Evolutionary conservation across 1,140 invertebrate genomes (phyloP).

Genomic region (Chionoecetes opilio): DNA sequence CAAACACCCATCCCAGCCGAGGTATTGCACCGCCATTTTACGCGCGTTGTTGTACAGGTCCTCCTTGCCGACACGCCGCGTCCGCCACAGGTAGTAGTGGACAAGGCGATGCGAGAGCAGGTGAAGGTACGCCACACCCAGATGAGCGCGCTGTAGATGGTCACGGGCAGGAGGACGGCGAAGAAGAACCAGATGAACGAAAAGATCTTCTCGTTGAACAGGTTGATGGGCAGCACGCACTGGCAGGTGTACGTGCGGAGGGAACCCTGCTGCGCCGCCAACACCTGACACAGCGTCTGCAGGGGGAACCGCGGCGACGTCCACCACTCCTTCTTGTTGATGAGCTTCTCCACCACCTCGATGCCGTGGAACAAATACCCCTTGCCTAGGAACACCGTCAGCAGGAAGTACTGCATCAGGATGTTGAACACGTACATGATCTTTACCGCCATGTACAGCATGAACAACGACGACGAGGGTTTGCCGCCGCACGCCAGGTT

Average conservation of each 20-base stretch:
- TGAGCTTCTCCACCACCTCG: constrained; percentile 82
- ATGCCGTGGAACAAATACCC: constrained; percentile 83
- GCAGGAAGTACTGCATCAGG: constrained; percentile 84
- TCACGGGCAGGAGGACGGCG: constrained; percentile 83
- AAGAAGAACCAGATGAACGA: constrained; percentile 84
- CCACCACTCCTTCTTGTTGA: constrained; percentile 83
- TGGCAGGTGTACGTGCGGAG: constrained; percentile 84
- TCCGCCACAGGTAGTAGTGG: constrained; percentile 83
- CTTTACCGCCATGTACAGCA: constrained; percentile 84
- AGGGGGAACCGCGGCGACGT: constrained; percentile 83
- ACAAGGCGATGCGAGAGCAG: constrained; percentile 83
- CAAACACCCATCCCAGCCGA: constrained; percentile 84
- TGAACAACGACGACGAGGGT: constrained; percentile 84
- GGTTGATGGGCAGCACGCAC: constrained; percentile 86
- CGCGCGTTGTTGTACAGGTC: constrained; percentile 83
- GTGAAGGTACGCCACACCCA: constrained; percentile 84
- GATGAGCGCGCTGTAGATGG: constrained; percentile 83
- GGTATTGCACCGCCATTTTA: constrained; percentile 83
- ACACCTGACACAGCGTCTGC: constrained; percentile 83
- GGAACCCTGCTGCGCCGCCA: constrained; percentile 83
- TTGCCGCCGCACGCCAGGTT: constrained; percentile 82
- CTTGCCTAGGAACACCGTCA: constrained; percentile 84
- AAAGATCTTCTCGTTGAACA: constrained; percentile 87
- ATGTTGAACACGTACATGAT: constrained; percentile 84
- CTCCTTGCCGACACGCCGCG: constrained; percentile 82